A percentile compares a stretch with the other conserved stretches of the same genome.
phyloP scores from a whole-genome alignment of 53 echinoderm and acorn worm species.

The Hippasteria phrygiana region DNA sequence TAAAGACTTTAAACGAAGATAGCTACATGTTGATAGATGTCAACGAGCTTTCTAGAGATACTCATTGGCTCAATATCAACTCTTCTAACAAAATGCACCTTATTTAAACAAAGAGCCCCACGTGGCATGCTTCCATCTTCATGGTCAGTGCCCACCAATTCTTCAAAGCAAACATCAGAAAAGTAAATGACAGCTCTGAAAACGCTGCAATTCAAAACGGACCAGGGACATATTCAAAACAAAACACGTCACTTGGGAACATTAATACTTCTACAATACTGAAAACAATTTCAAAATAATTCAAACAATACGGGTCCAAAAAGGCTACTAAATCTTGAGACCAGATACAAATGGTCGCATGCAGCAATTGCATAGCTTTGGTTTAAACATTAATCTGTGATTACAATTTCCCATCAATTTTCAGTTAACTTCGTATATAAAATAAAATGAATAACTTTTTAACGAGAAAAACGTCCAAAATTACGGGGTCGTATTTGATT shows the following conservation, averaged over 20 bases:
- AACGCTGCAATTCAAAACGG: too few species aligned
- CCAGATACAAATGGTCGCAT: constrained; percentile 5
- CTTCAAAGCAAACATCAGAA: too few species aligned
- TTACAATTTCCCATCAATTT: background rate
- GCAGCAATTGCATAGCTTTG: constrained; percentile 33
- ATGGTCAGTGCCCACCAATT: too few species aligned
- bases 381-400: background rate
- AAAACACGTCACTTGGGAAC: background rate
- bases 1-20: too few species aligned
- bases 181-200: too few species aligned
- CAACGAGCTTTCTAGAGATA: too few species aligned
- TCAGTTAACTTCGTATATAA: background rate
- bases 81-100: too few species aligned
- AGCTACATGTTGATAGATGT: too few species aligned
- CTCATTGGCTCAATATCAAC: too few species aligned
- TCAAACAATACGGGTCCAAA: background rate
- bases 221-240: background rate
- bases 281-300: background rate
- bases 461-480: background rate
- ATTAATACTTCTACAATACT: background rate
- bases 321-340: background rate
- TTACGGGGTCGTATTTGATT: background rate
- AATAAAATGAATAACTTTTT: background rate
- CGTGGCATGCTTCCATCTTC: too few species aligned
- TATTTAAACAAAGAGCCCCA: too few species aligned